Base-by-base conservation (phyloP, 1,140 invertebrate species). In the Polypedilum pembai region DNA sequence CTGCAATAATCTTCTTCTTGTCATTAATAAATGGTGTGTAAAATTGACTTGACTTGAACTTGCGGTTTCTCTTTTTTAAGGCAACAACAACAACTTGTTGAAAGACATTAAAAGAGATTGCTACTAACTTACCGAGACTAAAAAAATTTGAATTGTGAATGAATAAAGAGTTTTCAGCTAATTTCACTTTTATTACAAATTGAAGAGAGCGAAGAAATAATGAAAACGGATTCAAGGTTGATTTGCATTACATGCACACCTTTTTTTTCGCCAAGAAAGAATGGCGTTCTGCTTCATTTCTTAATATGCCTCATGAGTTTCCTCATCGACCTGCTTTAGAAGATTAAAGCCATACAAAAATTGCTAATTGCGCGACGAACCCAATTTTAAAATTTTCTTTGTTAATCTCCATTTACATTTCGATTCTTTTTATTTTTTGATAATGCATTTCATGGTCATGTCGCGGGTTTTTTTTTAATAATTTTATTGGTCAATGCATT, bases 221-320 rank as follows among this genome's bases (percentile, higher is more conserved):
- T n/a, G 15, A 8, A 56, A 21, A 69, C 65, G 65, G 65, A 69
- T 69, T 69, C 65, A 69, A 69, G 65, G 65, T 69, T 69, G 65
- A 69, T 69, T 18, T 69, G 17, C 17, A 20, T 69, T 21, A 69
- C 17, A 21, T 18, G 8, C n/a, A 56, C 24, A 33, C 24, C 24
- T 33, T 33, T 33, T 33, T 33, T 33, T n/a, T n/a, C n/a, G 45
- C 45, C 24, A 56, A 56, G 24, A 33, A n/a, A n/a, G 45, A 56
- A 56, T 56, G n/a, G 45, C 45, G 45, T 56, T 56, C 45, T 56
- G 45, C 45, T 56, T 56, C 45, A 56, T n/a, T 56, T 56, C 15
- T 56, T 56, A n/a, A 56, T 15, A 56, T 12, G 45, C 8, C 45
- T 56, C 45, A 56, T 56, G 12, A n/a, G 15, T 56, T 56, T 56